phyloP scores from a whole-genome alignment of 2,113 vertebrate species.

The Chamaetylas fuelleborni region DNA sequence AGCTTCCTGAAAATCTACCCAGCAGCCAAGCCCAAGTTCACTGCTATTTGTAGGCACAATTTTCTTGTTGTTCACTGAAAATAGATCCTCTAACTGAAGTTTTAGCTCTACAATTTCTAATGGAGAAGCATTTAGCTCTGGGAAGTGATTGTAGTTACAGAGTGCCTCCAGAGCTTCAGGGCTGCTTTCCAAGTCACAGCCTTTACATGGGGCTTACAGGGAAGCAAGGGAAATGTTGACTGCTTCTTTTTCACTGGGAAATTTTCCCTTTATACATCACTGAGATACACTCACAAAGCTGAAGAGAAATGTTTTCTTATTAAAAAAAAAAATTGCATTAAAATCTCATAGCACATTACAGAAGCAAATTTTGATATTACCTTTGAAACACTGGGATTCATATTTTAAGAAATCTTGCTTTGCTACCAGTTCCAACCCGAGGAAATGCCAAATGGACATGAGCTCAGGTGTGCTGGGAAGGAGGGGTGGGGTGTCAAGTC shows the following conservation, averaged over 20 bases:
- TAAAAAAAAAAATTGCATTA: rapidly evolving
- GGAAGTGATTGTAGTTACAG: not conserved
- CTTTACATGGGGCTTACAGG: not conserved
- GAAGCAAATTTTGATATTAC: not conserved
- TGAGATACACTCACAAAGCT: not conserved
- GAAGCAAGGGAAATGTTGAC: not conserved
- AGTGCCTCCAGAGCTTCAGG: not conserved
- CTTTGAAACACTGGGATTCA: not conserved
- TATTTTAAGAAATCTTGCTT: not conserved
- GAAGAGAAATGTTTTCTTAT: not conserved
- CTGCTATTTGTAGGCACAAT: not conserved
- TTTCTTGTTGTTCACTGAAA: not conserved
- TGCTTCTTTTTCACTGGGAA: not conserved
- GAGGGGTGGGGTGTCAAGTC: not conserved
- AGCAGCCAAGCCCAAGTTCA: not conserved
- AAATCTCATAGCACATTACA: not conserved
- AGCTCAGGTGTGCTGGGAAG: not conserved
- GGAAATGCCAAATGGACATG: rapidly evolving
- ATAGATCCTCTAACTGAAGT: not conserved
- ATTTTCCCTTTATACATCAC: not conserved
- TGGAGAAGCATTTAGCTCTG: not conserved
- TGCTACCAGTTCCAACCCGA: not conserved
- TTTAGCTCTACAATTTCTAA: not conserved
- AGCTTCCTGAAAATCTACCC: not conserved
- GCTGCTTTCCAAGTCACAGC: not conserved